Base-by-base conservation (phyloP, 2,888 invertebrate genomes). In the Epicampocera succincta region DNA sequence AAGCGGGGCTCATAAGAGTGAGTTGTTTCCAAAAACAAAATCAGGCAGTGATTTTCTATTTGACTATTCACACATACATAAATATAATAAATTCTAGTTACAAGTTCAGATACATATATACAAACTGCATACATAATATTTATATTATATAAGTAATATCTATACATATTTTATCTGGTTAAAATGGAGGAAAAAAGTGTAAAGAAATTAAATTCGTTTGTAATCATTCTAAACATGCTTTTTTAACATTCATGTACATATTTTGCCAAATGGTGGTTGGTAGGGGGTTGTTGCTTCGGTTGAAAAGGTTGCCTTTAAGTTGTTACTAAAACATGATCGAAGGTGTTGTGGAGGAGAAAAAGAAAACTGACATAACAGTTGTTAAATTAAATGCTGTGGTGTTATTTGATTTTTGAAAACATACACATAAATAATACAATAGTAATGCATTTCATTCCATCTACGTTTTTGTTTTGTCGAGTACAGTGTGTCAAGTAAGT, bases 381-480 rank as follows among this genome's bases (percentile, higher is more conserved):
- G 33, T 54, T 44, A 11, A 61, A 33, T 50, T 42, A 5, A 17
- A 29, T 61, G 29, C 44, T n/a, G 44, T 72, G 60, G 44, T 72
- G 60, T 52, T 60, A 5, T 50, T 52, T 29, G 25, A 12, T 48
- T 58, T 56, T 25, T 12, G 46, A 48, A 56, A 65, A 74, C 46
- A 65, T 25, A 54, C 33, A 40, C 17, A 75, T 50, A 68, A 61
- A 68, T 60, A 60, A 68, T n/a, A n/a, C n/a, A n/a, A n/a, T n/a
- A n/a, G 69, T 76, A 61, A 68, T 60, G 68, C 76, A 76, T 76
- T 76, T 61, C 76, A 76, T 76, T 61, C 69, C 69, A 69, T 69
- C 61, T 54, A 76, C 61, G 12, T 33, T 75, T 33, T 33, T 8
- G 25, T 29, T 29, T 29, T 42, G 9, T 48, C 25, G 11, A n/a